Percentiles rank a stretch among this genome's conserved stretches.
phyloP scores from a whole-genome alignment of 2,113 vertebrate genomes.

The Nipponia nippon region DNA sequence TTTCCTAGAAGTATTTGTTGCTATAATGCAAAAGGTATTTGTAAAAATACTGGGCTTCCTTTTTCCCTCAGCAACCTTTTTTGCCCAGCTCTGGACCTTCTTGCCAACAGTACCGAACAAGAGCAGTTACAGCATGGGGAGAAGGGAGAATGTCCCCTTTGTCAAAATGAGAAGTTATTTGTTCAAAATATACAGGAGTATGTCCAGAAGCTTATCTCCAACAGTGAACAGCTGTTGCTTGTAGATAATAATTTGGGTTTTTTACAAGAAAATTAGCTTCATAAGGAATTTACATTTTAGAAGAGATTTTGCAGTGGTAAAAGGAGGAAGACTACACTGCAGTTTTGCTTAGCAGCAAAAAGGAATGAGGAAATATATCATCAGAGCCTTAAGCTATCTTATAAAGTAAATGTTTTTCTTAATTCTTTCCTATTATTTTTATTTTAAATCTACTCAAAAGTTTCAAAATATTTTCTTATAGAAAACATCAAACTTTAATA shows the following conservation, averaged over 20 bases:
- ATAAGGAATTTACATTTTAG: neutral
- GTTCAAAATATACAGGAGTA: neutral
- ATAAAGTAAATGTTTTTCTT: neutral
- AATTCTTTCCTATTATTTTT: neutral
- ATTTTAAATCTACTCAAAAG: neutral
- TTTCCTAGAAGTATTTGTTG: neutral
- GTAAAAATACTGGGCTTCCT: neutral
- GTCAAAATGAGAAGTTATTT: neutral
- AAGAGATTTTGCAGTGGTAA: neutral
- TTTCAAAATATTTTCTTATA: neutral
- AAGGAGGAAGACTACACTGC: neutral
- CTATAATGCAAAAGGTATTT: neutral
- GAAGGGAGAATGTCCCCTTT: neutral
- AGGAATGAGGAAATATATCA: neutral
- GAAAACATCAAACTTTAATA: neutral
- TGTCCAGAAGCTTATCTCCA: neutral
- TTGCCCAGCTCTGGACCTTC: neutral
- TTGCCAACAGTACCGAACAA: neutral
- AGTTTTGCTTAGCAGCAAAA: neutral
- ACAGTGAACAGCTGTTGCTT: neutral
- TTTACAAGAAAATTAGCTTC: neutral
- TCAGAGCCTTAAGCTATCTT: neutral
- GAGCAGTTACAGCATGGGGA: neutral
- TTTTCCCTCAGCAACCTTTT: neutral
- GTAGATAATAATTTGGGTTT: neutral